A percentile compares a stretch with the other conserved stretches of the same genome.
phyloP scores from a whole-genome alignment of 1,140 invertebrate species.

The Kradibia gibbosae region DNA sequence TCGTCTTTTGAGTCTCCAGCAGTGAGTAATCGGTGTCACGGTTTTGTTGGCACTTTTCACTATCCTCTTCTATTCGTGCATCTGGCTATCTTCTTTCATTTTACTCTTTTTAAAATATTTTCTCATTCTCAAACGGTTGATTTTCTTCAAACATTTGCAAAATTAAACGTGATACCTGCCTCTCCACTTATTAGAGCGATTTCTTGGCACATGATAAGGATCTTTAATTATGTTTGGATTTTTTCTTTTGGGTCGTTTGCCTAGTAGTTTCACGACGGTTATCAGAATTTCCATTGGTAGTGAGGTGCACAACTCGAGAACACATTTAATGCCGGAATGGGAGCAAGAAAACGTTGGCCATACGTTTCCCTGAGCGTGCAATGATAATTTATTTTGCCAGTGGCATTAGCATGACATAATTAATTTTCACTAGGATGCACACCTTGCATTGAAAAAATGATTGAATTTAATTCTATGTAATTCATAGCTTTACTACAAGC shows the following conservation, averaged over 20 bases:
- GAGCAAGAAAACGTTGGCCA: constrained; percentile 10
- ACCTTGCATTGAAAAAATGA: constrained; percentile 8
- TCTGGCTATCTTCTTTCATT: constrained; percentile 42
- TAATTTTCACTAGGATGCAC: constrained; percentile 28
- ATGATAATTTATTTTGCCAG: constrained; percentile 39
- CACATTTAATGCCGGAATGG: constrained; percentile 8
- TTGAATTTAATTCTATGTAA: constrained; percentile 18
- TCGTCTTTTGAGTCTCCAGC: not conserved
- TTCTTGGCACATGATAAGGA: constrained; percentile 44
- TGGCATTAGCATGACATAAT: constrained; percentile 44
- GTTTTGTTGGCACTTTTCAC: constrained; percentile 21
- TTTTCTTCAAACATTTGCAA: constrained; percentile 33
- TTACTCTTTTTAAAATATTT: constrained; percentile 7
- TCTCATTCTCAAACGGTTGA: constrained; percentile 18
- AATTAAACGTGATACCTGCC: constrained; percentile 32
- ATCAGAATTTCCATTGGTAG: constrained; percentile 45
- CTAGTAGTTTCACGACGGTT: constrained; percentile 38
- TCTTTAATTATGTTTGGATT: constrained; percentile 50
- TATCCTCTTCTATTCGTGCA: constrained; percentile 44
- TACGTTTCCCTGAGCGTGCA: not conserved
- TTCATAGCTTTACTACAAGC: not conserved
- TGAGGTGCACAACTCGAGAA: not conserved
- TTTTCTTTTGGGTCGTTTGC: constrained; percentile 30
- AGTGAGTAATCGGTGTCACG: constrained; percentile 12
- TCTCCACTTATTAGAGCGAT: constrained; percentile 47